Conservation (phyloP, 2,113 vertebrate species). For the Limanda limanda region DNA sequence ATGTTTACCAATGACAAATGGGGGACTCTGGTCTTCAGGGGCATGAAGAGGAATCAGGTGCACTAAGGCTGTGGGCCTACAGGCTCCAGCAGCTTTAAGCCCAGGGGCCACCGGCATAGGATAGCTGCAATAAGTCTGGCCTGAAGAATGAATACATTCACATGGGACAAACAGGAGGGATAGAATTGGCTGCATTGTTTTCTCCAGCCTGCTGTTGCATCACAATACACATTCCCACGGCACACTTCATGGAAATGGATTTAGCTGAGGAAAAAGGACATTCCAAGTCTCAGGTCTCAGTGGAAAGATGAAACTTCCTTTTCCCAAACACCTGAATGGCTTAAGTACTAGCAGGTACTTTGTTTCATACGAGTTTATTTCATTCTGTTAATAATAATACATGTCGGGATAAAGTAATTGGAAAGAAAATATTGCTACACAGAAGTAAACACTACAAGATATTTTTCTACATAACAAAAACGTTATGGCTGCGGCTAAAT, state of each 20-base stretch:
- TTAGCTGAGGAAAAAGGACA: constrained; percentile 54
- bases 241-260: constrained; percentile 68
- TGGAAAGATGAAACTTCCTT: constrained; percentile 33
- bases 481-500: no score
- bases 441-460: no score
- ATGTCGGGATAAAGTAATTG: not conserved
- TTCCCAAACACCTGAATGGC: constrained; percentile 6
- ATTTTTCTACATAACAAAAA: no score
- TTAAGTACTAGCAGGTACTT: not conserved
- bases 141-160: constrained; percentile 71
- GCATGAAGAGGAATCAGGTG: constrained; percentile 76
- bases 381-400: not conserved
- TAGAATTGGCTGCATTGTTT: constrained; percentile 70
- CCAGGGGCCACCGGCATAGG: constrained; percentile 72
- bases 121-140: constrained; percentile 63
- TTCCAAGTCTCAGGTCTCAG: constrained; percentile 42
- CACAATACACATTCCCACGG: constrained; percentile 63
- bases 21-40: constrained; percentile 75
- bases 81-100: constrained; percentile 68
- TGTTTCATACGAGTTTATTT: not conserved
- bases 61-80: constrained; percentile 59
- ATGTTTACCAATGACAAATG: constrained; percentile 83
- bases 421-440: no score
- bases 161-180: constrained; percentile 64
- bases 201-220: constrained; percentile 71